Evolutionary conservation across 2,113 vertebrate species (phyloP), one percentile per base, ranked within the genome.

Genomic region (Mandrillus leucophaeus): DNA sequence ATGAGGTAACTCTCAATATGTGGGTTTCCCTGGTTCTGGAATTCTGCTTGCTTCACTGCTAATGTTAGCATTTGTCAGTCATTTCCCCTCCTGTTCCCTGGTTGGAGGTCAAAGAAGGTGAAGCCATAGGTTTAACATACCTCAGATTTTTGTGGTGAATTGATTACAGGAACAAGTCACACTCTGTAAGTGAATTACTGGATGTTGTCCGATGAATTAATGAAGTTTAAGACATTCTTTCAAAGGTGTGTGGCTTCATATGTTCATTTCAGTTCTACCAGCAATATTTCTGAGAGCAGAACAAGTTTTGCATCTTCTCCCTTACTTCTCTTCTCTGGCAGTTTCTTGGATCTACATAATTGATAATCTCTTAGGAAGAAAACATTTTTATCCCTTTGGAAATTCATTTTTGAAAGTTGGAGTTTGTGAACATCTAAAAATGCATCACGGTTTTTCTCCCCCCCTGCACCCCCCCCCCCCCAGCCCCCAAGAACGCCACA

Each of bases 21-120:
- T 90, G 90, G 23, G 43, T 92, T 92, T 61, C 40, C 94, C 88
- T 59, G n/a, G 8, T 93, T 93, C 86, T 90, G 2, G 90, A 83
- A 81, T 78, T 64, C 92, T 30, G 25, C n/a, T 64, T 38, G 22
- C 45, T 43, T 93, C 38, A 20, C 32, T 72, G 70, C 52, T n/a
- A 55, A 16, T 76, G 32, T 50, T 66, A 82, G 52, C n/a, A 20
- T 80, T 66, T 40, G 14, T 87, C 30, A 18, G 7, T 82, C 80
- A 20, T 84, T 78, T 35, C 25, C 14, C 7, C 12, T 90, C 8
- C 48, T 50, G 40, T 50, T 6, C 32, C n/a, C 32, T 18, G 38
- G 7, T 4, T 92, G 38, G 55, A 96, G 22, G 87, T 95, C 80
- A 97, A 70, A 93, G 66, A 81, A 83, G 70, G 78, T 89, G 52